Base-by-base conservation (phyloP, 2,888 invertebrate genomes). In the Acrobasis repandana region DNA sequence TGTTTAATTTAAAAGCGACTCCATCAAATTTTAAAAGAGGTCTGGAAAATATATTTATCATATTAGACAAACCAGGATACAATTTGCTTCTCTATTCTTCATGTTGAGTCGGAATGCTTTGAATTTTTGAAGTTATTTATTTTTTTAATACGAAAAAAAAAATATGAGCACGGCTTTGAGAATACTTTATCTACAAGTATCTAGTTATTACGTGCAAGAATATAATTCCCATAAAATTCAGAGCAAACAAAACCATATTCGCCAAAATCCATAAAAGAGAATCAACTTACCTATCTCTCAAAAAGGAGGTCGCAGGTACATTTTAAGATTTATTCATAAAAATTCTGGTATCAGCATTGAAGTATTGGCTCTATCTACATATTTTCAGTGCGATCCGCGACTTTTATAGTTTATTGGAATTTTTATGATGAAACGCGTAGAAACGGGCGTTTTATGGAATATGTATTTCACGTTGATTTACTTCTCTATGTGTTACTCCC, bases 381-480 rank as follows among this genome's bases (percentile, higher is more conserved):
- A 54, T 52, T 60, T 52, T 52, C 54, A 47, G 16, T 47, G 15
- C 47, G 18, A 47, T 18, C 47, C 61, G 38, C n/a, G 28, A 60
- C 15, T 66, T 70, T 69, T 67, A 70, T 67, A 68, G 68, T 72
- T 70, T 73, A 73, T 69, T 68, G 68, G 64, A 64, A 61, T 67
- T 67, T 67, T 69, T 66, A 63, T 51, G 61, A 18, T 16, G 33
- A 38, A 61, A 34, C 34, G 34, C 15, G 34, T 15, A 34, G 34
- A 34, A 34, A 34, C 43, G 43, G 43, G 34, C 9, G 15, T 15
- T 52, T 52, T 52, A 52, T 34, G 51, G n/a, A 52, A 52, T 14
- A 52, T n/a, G 4, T 16, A 15, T 51, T 34, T 34, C 5, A 33
- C 18, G 20, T 28, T 14, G 43, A 14, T 14, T 43, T 43, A 43